Base-by-base conservation (phyloP, 2,113 vertebrate species). In the Trichechus manatus region DNA sequence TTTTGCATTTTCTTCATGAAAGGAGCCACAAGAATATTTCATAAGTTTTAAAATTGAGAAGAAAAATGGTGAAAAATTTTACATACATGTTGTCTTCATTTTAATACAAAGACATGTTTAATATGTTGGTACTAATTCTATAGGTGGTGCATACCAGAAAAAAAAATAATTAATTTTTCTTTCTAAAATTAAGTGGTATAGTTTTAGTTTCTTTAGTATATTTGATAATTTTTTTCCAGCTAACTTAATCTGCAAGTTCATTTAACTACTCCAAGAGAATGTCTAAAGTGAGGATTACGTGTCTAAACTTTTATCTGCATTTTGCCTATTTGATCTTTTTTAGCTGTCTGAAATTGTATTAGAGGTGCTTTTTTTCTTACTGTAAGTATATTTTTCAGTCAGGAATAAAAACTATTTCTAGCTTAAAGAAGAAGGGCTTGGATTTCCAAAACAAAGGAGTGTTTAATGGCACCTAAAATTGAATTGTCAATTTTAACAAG, bases 401-500 rank as follows among this genome's bases (percentile, higher is more conserved):
- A 95, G 85, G 50, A 97, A 93, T 93, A 95, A 13, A 29, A 91
- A 78, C 1, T 20, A 33, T 27, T 95, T 95, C 33, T 89, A 88
- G 47, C 91, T 19, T 70, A 68, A 89, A 91, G 33, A 66, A 5
- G 0, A 15, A 74, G 1, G 23, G 19, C 2, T 93, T 59, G 33
- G 66, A 81, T 93, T 95, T 64, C 19, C 36, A 87, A 19, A 25
- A 23, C 87, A 89, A 74, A 90, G 87, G 7, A 89, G 59, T 25
- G n/a, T 70, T 53, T 94, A 89, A 61, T 83, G 47, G 47, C 79
- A 89, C 64, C 97, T 91, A 95, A 96, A 93, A 61, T 53, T 91
- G 27, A 93, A 80, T 93, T 89, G 11, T 47, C 29, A 75, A n/a
- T 68, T 98, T 94, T 96, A 31, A 6, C 97, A 78, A 68, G 77